A percentile compares a stretch with the other conserved stretches of the same genome.
Conservation (phyloP, 2,888 invertebrate species). For the Leptopterna dolabrata region DNA sequence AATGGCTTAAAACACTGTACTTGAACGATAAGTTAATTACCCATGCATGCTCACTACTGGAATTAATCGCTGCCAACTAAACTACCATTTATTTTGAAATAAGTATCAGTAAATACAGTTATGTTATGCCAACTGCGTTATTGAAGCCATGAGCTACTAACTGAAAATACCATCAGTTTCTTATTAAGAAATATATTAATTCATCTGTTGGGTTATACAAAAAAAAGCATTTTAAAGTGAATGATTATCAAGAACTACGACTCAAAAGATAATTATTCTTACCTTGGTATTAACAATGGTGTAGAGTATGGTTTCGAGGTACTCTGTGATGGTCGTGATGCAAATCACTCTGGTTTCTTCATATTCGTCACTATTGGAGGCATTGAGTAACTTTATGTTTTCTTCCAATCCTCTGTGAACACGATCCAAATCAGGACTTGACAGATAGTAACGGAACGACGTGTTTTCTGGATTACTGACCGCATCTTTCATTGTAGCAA, state of each 20-base stretch:
- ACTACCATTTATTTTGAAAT: not conserved
- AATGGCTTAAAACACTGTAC: not conserved
- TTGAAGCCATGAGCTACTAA: too few relatives aligned
- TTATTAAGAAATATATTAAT: too few relatives aligned
- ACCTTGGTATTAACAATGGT: slow-evolving; percentile 69
- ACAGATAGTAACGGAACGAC: slow-evolving; percentile 17
- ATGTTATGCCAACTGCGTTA: too few relatives aligned
- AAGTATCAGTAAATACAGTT: not conserved
- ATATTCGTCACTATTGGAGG: slow-evolving; percentile 28
- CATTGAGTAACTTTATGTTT: slow-evolving; percentile 34
- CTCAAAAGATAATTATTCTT: not conserved
- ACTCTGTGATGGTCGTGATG: slow-evolving; percentile 74
- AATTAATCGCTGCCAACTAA: not conserved
- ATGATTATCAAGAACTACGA: too few relatives aligned
- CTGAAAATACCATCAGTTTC: too few relatives aligned
- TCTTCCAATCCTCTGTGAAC: not conserved
- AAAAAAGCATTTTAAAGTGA: too few relatives aligned
- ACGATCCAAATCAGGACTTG: not conserved
- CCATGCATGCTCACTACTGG: not conserved
- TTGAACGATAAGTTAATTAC: not conserved
- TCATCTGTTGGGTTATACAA: too few relatives aligned
- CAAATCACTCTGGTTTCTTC: not conserved
- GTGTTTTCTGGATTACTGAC: slow-evolving; percentile 30
- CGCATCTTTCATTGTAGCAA: not conserved
- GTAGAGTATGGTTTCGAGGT: slow-evolving; percentile 88